A percentile compares a stretch with the other conserved stretches of the same genome.
These are phyloP conservation scores for Parauchenoglanis ngamensis DNA, from an alignment of 2,797 vertebrate genomes.

Conservation along the genomic window DNA sequence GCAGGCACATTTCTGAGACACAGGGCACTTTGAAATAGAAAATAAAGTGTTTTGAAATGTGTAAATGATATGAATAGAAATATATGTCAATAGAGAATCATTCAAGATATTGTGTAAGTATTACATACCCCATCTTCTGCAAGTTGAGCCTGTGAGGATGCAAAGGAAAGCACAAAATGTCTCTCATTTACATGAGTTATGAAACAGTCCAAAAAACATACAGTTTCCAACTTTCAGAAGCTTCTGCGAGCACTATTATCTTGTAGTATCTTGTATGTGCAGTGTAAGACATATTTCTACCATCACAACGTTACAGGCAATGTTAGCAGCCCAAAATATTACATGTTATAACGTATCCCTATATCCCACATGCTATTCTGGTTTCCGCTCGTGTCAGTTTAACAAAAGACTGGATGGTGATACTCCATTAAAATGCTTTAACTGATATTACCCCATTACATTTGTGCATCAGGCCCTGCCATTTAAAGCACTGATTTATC, in stretches of 20 bases:
- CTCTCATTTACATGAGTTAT: neutral
- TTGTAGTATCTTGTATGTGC: neutral
- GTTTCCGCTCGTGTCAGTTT: neutral
- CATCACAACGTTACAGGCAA: neutral
- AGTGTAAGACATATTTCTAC: neutral
- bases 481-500: neutral
- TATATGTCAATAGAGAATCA: neutral
- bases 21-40: slow-evolving; percentile 79
- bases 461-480: neutral
- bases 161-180: slow-evolving; percentile 52
- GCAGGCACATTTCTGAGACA: slow-evolving; percentile 81
- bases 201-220: neutral
- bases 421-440: slow-evolving; percentile 19
- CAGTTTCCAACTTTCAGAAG: neutral
- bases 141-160: slow-evolving; percentile 76
- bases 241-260: neutral
- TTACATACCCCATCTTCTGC: slow-evolving; percentile 84
- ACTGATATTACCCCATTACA: neutral
- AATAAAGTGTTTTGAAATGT: neutral
- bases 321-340: neutral
- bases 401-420: neutral
- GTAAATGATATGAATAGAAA: neutral
- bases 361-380: neutral
- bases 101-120: neutral
- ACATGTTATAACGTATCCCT: neutral